Percentiles rank a stretch among this genome's conserved stretches.
Conservation (phyloP, 2,113 vertebrate genomes). For the Echinops telfairi region DNA sequence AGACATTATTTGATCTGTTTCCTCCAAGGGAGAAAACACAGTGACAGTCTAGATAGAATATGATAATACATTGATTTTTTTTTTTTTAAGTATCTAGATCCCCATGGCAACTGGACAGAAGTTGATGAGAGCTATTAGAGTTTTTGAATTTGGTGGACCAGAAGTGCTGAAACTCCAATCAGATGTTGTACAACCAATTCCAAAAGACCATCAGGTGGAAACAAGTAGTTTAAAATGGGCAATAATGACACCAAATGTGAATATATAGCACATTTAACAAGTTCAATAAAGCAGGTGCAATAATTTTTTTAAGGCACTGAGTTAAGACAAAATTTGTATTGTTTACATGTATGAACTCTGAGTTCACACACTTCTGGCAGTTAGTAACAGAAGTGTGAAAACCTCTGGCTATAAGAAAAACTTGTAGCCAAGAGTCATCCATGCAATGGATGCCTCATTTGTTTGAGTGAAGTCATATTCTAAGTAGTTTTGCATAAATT, state of each 20-base stretch:
- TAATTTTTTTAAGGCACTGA: constrained; percentile 3
- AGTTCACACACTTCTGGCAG: background rate
- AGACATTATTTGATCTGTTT: constrained; percentile 67
- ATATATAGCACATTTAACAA: background rate
- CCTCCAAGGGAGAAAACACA: background rate
- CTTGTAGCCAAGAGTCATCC: constrained; percentile 24
- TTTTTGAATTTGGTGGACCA: constrained; percentile 94
- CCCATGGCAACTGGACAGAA: constrained; percentile 88
- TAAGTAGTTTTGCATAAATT: constrained; percentile 27
- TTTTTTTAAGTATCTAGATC: constrained; percentile 33
- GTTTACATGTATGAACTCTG: background rate
- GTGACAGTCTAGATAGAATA: constrained; percentile 34
- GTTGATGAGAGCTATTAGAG: constrained; percentile 94
- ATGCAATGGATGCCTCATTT: background rate
- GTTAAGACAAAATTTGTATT: background rate
- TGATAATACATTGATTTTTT: constrained; percentile 32
- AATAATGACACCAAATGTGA: background rate
- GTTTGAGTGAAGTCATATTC: constrained; percentile 4
- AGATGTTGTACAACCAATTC: constrained; percentile 88
- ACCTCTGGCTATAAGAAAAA: background rate
- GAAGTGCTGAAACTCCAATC: constrained; percentile 90
- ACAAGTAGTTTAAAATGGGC: background rate
- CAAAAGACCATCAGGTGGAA: constrained; percentile 90
- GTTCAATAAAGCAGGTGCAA: background rate
- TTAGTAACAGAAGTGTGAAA: background rate